Evolutionary conservation across 1,140 invertebrate genomes (phyloP).

Genomic region (Drosophila simulans): DNA sequence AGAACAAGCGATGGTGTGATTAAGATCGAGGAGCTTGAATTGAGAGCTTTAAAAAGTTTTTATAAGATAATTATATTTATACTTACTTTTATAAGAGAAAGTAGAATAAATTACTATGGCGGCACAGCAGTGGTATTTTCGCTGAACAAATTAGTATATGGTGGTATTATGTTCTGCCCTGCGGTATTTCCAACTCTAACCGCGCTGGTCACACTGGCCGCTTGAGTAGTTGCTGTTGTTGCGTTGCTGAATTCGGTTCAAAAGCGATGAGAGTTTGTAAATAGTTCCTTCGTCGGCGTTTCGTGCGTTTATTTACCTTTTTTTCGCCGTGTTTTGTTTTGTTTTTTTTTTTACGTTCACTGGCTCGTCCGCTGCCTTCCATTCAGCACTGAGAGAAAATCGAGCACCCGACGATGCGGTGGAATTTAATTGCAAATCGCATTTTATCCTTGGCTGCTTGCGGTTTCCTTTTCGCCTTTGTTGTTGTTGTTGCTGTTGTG

Average conservation of each 20-base stretch:
- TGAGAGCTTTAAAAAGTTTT: too few relatives aligned
- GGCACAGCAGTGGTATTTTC: too few relatives aligned
- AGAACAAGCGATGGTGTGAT: too few relatives aligned
- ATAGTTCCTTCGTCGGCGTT: not conserved
- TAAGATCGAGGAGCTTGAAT: too few relatives aligned
- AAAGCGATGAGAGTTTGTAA: not conserved
- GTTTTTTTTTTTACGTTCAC: constrained; percentile 1
- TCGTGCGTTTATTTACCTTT: constrained; percentile 16
- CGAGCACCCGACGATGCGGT: not conserved
- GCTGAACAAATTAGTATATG: too few relatives aligned
- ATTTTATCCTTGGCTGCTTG: constrained; percentile 38
- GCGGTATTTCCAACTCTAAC: too few relatives aligned
- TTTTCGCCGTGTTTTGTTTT: constrained; percentile 7
- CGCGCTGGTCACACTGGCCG: too few relatives aligned
- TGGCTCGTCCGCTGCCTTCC: not conserved
- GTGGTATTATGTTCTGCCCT: too few relatives aligned
- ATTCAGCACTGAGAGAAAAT: not conserved
- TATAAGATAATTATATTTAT: too few relatives aligned
- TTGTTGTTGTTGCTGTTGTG: constrained; percentile 30
- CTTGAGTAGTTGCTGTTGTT: not conserved
- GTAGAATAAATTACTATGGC: too few relatives aligned
- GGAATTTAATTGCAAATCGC: constrained; percentile 15
- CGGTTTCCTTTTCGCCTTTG: constrained; percentile 32
- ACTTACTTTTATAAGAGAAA: too few relatives aligned
- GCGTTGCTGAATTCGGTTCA: not conserved